Evolutionary conservation across 2,113 vertebrate species (phyloP).

Genomic region (Notarius lentiginosus): DNA sequence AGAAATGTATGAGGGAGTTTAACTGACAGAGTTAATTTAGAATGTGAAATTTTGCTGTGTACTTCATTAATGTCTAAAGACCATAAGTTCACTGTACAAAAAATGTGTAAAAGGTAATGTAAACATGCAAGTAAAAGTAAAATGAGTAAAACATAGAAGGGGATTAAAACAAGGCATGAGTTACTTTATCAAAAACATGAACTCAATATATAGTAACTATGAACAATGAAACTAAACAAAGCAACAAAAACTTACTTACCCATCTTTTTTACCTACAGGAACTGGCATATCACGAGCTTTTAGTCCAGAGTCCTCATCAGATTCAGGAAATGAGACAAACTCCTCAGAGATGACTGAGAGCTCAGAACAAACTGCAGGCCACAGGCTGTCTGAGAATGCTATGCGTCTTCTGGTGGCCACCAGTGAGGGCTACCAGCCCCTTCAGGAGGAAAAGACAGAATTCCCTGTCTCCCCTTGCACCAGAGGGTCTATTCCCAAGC

Average conservation of each 20-base stretch:
- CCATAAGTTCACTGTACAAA: not conserved
- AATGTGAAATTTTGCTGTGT: not conserved
- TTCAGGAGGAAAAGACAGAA: constrained; percentile 90
- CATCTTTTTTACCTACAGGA: constrained; percentile 82
- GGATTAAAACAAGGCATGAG: not conserved
- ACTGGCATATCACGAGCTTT: constrained; percentile 89
- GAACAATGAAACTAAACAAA: not conserved
- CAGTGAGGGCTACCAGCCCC: constrained; percentile 87
- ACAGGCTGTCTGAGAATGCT: constrained; percentile 86
- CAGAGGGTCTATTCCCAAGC: constrained; percentile 75
- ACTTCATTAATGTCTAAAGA: not conserved
- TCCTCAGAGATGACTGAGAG: constrained; percentile 98
- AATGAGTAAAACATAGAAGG: not conserved
- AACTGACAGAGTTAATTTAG: not conserved
- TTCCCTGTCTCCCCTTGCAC: constrained; percentile 81
- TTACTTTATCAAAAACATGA: not conserved
- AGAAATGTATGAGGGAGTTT: not conserved
- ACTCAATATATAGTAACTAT: not conserved
- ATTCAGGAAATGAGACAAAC: constrained; percentile 98
- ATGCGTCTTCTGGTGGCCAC: constrained; percentile 87
- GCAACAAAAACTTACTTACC: constrained; percentile 53
- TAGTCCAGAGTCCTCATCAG: constrained; percentile 93
- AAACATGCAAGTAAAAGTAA: not conserved
- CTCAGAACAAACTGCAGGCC: constrained; percentile 85
- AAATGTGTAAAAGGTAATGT: not conserved